Evolutionary conservation across 2,113 vertebrate species (phyloP).

Genomic region (Limanda limanda): DNA sequence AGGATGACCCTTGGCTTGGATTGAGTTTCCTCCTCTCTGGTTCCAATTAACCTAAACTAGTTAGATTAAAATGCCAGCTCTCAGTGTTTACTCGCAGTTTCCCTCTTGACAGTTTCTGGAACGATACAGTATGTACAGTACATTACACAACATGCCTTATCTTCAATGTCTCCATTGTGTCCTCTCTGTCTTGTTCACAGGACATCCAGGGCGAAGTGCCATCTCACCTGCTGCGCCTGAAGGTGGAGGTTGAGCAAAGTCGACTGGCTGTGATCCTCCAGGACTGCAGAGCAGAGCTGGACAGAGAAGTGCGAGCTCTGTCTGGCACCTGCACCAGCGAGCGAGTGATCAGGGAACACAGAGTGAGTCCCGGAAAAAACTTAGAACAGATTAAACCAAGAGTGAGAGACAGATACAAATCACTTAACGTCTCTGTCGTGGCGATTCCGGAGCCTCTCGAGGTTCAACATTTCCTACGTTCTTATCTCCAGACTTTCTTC

Average conservation of each 20-base stretch:
- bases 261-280: conserved; percentile 84
- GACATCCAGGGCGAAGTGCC: conserved; percentile 94
- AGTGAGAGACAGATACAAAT: conserved; percentile 19
- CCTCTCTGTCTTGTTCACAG: conserved; percentile 69
- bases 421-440: conserved; percentile 22
- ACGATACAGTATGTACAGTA: not conserved
- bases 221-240: conserved; percentile 90
- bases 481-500: conserved; percentile 87
- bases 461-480: conserved; percentile 20
- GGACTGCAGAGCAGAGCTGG: conserved; percentile 89
- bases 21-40: conserved; percentile 3
- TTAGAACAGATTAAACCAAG: conserved; percentile 29
- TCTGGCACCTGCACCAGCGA: conserved; percentile 87
- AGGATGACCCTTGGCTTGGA: conserved; percentile 24
- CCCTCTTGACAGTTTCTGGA: not conserved
- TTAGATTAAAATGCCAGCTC: conserved; percentile 24
- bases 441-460: not conserved
- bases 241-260: conserved; percentile 88
- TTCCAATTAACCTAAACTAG: conserved; percentile 47
- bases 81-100: conserved; percentile 27
- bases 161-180: conserved; percentile 20
- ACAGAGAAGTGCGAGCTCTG: conserved; percentile 86
- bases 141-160: conserved; percentile 1
- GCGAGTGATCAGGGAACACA: conserved; percentile 90
- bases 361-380: conserved; percentile 75